Conservation (phyloP, 1,140 invertebrate genomes). For the Odontomachus brunneus region DNA sequence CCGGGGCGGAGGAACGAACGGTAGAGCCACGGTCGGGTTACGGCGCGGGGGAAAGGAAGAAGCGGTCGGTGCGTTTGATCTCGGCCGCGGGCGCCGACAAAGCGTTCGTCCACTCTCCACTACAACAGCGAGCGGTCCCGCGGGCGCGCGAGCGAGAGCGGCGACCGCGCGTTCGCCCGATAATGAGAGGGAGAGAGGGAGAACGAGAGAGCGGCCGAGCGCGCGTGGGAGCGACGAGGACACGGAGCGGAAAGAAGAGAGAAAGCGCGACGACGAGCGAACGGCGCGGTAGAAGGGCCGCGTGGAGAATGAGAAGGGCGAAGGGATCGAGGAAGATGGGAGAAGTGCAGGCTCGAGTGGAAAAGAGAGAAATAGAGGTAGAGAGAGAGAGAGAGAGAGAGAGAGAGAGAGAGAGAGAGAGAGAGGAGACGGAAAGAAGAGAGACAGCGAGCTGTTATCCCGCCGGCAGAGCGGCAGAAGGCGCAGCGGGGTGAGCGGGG, state of each 20-base stretch:
- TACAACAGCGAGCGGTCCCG: constrained; percentile 75
- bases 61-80: constrained; percentile 82
- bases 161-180: constrained; percentile 49
- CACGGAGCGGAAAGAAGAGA: constrained; percentile 66
- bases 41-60: constrained; percentile 66
- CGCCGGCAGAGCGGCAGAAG: not conserved
- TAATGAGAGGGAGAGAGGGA: constrained; percentile 49
- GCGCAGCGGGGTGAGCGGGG: not conserved
- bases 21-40: constrained; percentile 66
- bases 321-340: not conserved
- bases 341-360: not conserved
- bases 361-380: too few species aligned
- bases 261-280: constrained; percentile 57
- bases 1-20: constrained; percentile 30
- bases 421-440: constrained; percentile 40
- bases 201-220: constrained; percentile 59
- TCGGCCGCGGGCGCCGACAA: constrained; percentile 84
- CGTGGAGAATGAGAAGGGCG: constrained; percentile 16
- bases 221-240: constrained; percentile 69
- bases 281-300: constrained; percentile 48
- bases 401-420: constrained; percentile 41
- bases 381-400: not conserved
- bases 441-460: constrained; percentile 39
- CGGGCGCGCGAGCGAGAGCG: constrained; percentile 71
- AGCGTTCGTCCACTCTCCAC: constrained; percentile 80